Base-by-base conservation (phyloP, 2,113 vertebrate species). In the Laticauda colubrina region DNA sequence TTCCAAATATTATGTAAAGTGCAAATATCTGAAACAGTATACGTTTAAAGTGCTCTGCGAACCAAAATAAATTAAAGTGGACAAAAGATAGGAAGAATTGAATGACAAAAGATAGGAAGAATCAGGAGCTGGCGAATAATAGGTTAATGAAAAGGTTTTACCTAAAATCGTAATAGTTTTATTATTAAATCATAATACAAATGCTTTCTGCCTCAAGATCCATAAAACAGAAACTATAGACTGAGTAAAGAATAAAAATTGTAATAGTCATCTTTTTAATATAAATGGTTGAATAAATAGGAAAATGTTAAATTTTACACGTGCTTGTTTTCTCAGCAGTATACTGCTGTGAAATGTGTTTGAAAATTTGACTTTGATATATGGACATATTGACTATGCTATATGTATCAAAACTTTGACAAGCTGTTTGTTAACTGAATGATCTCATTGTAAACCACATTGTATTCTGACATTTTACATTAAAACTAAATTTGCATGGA, bases 351-450 rank as follows among this genome's bases (percentile, higher is more conserved):
- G 24, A 93, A 94, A 93, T 93, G 89, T 93, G 89, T 94, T 89
- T 92, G 93, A 95, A 94, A 95, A 95, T 75, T 75, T 94, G 93
- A 20, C 4, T 55, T 89, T 94, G 95, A 90, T 93, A 95, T 91
- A 96, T 64, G 75, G 93, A 95, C 93, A 94, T 64, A 57, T 61
- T 61, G 57, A 9, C 7, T 61, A 61, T 61, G 57, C 57, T 61
- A 61, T 8, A 26, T 26, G 23, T 26, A 95, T 94, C 90, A 95
- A 69, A 96, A 96, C 96, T 95, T 93, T 96, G 95, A 95, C 97
- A 95, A 95, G 96, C 97, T 96, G 57, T 95, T 89, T 96, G 95
- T 96, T 97, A 97, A 97, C 96, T 96, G 94, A 94, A 85, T 95
- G 94, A 91, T 94, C 94, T 96, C 95, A 92, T 94, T 95, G 94